Evolutionary conservation across 2,797 vertebrate species (phyloP).

Genomic region (Tokudaia muenninki): DNA sequence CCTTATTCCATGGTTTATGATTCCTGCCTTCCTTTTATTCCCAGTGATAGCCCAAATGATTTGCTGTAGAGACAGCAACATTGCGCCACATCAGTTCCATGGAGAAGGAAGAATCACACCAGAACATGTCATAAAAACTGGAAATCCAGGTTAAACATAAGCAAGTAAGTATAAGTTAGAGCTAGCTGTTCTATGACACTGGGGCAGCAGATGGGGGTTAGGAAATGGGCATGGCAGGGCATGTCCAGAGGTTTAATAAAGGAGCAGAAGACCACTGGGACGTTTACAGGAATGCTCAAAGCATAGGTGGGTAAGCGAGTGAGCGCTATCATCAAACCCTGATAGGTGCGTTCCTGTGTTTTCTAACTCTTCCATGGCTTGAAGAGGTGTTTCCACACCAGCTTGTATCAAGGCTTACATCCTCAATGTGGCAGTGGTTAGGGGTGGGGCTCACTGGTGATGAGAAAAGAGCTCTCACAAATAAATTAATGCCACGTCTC

Average conservation of each 20-base stretch:
- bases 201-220: background rate
- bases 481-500: background rate
- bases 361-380: background rate
- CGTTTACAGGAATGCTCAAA: background rate
- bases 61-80: background rate
- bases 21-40: background rate
- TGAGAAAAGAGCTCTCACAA: background rate
- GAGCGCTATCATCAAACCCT: background rate
- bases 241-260: background rate
- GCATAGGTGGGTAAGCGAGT: background rate
- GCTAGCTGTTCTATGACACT: background rate
- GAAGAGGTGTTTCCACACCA: background rate
- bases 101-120: background rate
- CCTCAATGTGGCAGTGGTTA: background rate
- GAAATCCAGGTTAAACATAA: slow-evolving; percentile 54
- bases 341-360: background rate
- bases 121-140: slow-evolving; percentile 36
- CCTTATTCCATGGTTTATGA: background rate
- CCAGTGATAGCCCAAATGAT: background rate
- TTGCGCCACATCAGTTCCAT: background rate
- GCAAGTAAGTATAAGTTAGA: background rate
- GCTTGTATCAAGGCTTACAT: background rate
- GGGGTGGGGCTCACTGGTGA: background rate
- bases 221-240: background rate
- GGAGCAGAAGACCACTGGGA: background rate